These are phyloP conservation scores for Rhagium mordax DNA, from an alignment of 2,888 invertebrate species.

Conservation along the genomic window DNA sequence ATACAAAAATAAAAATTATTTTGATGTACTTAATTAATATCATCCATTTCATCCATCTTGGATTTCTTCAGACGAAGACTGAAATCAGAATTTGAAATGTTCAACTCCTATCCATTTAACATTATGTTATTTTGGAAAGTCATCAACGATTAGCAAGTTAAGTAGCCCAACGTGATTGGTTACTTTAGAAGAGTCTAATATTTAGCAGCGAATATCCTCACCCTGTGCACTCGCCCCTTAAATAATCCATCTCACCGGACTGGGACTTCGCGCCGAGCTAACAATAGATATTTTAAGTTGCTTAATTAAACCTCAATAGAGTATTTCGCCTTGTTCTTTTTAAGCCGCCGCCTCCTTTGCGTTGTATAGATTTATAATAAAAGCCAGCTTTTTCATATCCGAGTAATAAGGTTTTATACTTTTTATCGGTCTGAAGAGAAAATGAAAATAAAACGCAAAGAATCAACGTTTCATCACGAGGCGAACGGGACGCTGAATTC, in stretches of 20 bases:
- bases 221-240: too few species aligned
- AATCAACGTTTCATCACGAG: constrained; percentile 4
- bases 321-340: constrained; percentile 17
- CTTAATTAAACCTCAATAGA: constrained; percentile 37
- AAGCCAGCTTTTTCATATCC: constrained; percentile 12
- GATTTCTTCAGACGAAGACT: too few species aligned
- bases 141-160: too few species aligned
- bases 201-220: too few species aligned
- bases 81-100: too few species aligned
- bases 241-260: constrained; percentile 22
- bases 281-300: constrained; percentile 33
- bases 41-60: too few species aligned
- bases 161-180: too few species aligned
- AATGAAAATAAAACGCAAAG: constrained; percentile 4
- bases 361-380: constrained; percentile 23
- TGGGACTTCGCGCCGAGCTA: constrained; percentile 11
- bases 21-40: too few species aligned
- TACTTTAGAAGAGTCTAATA: too few species aligned
- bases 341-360: constrained; percentile 20
- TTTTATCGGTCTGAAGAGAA: constrained; percentile 17
- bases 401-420: constrained; percentile 28
- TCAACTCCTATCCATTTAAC: too few species aligned
- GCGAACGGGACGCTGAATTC: background rate
- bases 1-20: too few species aligned
- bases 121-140: too few species aligned